These are phyloP conservation scores for Eutolmus rufibarbis DNA, from an alignment of 2,888 invertebrate species.

Conservation along the genomic window DNA sequence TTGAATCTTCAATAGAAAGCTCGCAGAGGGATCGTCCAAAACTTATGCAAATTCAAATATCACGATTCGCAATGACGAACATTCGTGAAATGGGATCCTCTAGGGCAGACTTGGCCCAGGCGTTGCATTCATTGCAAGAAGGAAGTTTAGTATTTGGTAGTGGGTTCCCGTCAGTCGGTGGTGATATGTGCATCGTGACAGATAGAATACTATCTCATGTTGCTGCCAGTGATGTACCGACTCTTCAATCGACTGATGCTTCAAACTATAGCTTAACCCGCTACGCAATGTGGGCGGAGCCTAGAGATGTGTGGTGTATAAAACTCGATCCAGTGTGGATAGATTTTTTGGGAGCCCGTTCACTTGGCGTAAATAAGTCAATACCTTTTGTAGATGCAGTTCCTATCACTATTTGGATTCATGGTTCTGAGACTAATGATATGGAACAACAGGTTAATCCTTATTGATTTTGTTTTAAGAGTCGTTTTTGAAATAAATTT, in stretches of 20 bases:
- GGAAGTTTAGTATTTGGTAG: slow-evolving; percentile 77
- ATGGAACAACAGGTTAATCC: neutral
- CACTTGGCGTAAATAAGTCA: slow-evolving; percentile 74
- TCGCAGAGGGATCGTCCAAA: slow-evolving; percentile 87
- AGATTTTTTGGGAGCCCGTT: slow-evolving; percentile 86
- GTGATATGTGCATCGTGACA: slow-evolving; percentile 79
- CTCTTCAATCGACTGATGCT: slow-evolving; percentile 53
- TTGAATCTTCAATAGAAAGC: slow-evolving; percentile 77
- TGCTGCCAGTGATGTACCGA: slow-evolving; percentile 63
- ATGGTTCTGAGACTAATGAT: neutral
- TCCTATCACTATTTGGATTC: slow-evolving; percentile 85
- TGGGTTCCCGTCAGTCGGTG: slow-evolving; percentile 76
- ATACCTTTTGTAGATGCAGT: slow-evolving; percentile 86
- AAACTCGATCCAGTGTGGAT: slow-evolving; percentile 91
- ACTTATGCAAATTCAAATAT: slow-evolving; percentile 72
- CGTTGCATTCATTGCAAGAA: slow-evolving; percentile 78
- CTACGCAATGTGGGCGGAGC: slow-evolving; percentile 79
- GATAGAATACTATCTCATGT: slow-evolving; percentile 84
- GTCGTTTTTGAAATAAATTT: neutral
- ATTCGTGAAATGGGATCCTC: slow-evolving; percentile 69
- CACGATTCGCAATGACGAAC: slow-evolving; percentile 71
- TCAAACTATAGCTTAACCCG: slow-evolving; percentile 58
- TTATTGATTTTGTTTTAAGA: neutral
- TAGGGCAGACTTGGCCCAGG: slow-evolving; percentile 79
- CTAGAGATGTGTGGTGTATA: slow-evolving; percentile 88